A percentile compares a stretch with the other conserved stretches of the same genome.
Evolutionary conservation across 2,113 vertebrate genomes (phyloP).

Genomic region (Xenus cinereus): DNA sequence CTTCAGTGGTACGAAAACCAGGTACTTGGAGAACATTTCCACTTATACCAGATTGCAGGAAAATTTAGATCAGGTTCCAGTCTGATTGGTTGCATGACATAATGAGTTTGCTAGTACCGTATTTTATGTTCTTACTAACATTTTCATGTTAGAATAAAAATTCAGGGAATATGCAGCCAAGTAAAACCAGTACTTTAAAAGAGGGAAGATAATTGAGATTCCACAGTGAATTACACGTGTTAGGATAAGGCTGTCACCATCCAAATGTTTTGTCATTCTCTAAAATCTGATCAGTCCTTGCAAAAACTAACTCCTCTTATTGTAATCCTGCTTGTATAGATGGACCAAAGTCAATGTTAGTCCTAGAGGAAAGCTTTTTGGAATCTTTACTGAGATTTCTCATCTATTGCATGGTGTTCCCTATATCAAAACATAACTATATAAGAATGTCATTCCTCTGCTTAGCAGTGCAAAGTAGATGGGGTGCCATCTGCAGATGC

Average conservation of each 20-base stretch:
- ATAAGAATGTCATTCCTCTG: background rate
- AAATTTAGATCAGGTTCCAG: background rate
- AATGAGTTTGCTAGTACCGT: background rate
- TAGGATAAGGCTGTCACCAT: background rate
- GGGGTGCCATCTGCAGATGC: background rate
- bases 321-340: background rate
- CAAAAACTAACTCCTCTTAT: background rate
- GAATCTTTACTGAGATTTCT: background rate
- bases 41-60: background rate
- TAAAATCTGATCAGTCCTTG: background rate
- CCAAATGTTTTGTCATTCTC: background rate
- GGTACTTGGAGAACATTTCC: background rate
- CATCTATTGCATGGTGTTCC: background rate
- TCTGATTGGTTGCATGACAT: background rate
- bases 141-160: background rate
- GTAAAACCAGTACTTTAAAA: background rate
- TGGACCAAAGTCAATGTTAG: background rate
- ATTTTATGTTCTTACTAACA: background rate
- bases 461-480: background rate
- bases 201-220: background rate
- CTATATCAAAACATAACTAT: background rate
- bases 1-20: background rate
- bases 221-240: background rate
- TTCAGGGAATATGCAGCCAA: background rate
- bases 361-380: background rate